Evolutionary conservation across 1,140 invertebrate genomes (phyloP), one percentile per base, ranked within the genome.

Genomic region (Chironomus striatipennis): DNA sequence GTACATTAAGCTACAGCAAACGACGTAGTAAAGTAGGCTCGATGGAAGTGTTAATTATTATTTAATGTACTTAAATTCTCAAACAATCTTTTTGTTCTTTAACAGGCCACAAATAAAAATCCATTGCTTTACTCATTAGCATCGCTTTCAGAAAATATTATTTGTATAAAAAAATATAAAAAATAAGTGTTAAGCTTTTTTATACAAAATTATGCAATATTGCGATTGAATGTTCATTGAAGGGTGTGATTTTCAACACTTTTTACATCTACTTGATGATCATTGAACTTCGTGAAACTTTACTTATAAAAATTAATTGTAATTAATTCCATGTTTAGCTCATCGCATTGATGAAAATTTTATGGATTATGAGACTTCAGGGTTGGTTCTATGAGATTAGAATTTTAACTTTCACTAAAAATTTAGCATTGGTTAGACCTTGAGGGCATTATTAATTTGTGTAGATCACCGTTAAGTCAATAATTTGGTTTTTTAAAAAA

Each of bases 211-310:
- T 57, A 57, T 57, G 47, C 47, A 57, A 57, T 57, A 57, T 57
- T 57, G n/a, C n/a, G 47, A 57, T 12, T 57, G 47, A 57, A 57
- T 57, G 12, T 5, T 57, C 47, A 57, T 57, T 70, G 65, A 70
- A 70, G 65, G 65, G 65, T 70, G 65, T 18, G n/a, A 70, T 70
- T 20, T 20, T 70, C 65, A 70, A 18, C 65, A 70, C 65, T 70
- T 70, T 70, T 21, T 9, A 70, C 9, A 18, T 70, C 65, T 7
- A 21, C 5, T 67, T 7, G n/a, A 20, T 70, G 65, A 70, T 70
- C 65, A 70, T 20, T 70, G 65, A 70, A 70, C 65, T 70, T 70
- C 5, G 15, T 57, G n/a, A 57, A 10, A 57, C n/a, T n/a, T n/a
- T n/a, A n/a, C 24, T 34, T 34, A 34, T 34, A 34, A 5, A 5